Conservation (phyloP, 1,140 invertebrate species). For the Tetragonula clypearis region DNA sequence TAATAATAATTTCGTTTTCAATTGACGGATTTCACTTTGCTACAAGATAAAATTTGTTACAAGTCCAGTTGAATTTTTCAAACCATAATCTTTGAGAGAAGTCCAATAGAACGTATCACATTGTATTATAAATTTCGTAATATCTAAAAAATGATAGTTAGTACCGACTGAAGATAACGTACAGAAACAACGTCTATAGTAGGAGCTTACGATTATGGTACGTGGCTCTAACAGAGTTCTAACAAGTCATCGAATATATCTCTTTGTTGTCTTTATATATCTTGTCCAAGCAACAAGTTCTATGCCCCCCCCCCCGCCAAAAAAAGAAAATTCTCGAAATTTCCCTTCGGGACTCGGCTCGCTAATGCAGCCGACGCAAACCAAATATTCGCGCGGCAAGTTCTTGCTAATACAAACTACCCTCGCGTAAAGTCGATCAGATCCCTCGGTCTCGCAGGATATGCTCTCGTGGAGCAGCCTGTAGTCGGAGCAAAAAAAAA, state of each 20-base stretch:
- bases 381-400: background rate
- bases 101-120: no score
- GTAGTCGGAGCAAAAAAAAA: constrained; percentile 15
- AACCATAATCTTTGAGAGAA: no score
- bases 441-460: background rate
- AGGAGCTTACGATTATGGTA: no score
- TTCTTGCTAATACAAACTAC: background rate
- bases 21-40: no score
- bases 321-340: background rate
- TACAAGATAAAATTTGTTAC: no score
- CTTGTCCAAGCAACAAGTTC: background rate
- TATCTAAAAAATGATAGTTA: no score
- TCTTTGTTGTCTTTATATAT: background rate
- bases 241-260: background rate
- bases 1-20: no score
- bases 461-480: constrained; percentile 38
- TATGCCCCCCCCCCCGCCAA: background rate
- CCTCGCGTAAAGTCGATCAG: background rate
- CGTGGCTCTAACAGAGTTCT: background rate
- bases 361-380: background rate
- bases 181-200: no score
- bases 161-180: no score
- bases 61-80: no score
- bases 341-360: background rate
- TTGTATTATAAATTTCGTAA: no score